Conservation (phyloP, 2,797 vertebrate genomes). For the Agapornis canus region DNA sequence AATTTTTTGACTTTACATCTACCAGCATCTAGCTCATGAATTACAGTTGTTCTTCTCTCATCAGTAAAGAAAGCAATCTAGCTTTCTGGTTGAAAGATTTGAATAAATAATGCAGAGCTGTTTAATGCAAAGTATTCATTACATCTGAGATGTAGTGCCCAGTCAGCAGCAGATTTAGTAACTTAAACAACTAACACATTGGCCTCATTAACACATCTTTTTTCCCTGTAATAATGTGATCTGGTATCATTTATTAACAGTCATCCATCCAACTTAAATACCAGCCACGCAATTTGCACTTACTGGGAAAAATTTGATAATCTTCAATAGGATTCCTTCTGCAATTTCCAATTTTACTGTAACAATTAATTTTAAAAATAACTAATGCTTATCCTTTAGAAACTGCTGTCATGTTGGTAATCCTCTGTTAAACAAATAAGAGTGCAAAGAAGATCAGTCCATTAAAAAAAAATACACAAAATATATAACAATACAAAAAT, state of each 20-base stretch:
- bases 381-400: slow-evolving; percentile 11
- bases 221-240: background rate
- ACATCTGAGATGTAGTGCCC: slow-evolving; percentile 21
- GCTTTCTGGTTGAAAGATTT: slow-evolving; percentile 55
- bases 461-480: background rate
- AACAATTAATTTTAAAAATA: slow-evolving; percentile 41
- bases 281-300: background rate
- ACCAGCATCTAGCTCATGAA: background rate
- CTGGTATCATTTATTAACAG: background rate
- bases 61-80: slow-evolving; percentile 24
- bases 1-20: background rate
- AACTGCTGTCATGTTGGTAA: background rate
- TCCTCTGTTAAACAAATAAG: background rate
- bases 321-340: background rate
- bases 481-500: background rate
- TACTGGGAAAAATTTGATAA: background rate
- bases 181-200: slow-evolving; percentile 22
- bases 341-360: background rate
- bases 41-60: background rate
- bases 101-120: slow-evolving; percentile 63
- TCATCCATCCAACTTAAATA: background rate
- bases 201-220: slow-evolving; percentile 3
- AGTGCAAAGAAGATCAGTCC: background rate
- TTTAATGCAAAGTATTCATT: slow-evolving; percentile 46
- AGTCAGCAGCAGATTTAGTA: slow-evolving; percentile 31